Base-by-base conservation (phyloP, 2,797 vertebrate species). In the Cossypha polioptera region DNA sequence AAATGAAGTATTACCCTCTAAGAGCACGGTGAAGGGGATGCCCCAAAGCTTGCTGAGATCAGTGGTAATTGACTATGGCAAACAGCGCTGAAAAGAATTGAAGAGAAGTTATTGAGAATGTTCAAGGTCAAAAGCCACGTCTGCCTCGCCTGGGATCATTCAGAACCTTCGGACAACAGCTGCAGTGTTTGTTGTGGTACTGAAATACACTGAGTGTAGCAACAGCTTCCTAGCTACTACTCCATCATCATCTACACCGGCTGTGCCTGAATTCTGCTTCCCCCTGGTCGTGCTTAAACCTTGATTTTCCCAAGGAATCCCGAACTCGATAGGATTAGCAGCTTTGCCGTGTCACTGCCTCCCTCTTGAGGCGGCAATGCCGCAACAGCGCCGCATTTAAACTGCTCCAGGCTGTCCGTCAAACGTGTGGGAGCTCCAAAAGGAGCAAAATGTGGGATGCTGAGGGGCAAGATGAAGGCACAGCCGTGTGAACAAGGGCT, bases 251-350 rank as follows among this genome's bases (percentile, higher is more conserved):
- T 5, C 54, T 10, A 2, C 22, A 21, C 31, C 20, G 28, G 13
- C n/a, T 6, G 40, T 15, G 62, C 62, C 68, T 35, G 17, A 72
- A 61, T 69, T 58, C 77, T 40, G 71, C 58, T 54, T n/a, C 38
- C n/a, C 18, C 16, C 10, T 4, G 24, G 31, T 7, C 9, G 29
- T 11, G 22, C 13, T 42, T 2, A 29, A 43, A n/a, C 35, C 12
- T 73, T 66, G 22, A 2, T 69, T 85, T 90, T 55, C 68, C 55
- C 40, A 3, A 21, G 47, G 29, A 75, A 76, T 18, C 12, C 16
- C 19, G 18, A 25, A 15, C 2, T 33, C 5, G 2, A 4, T 0
- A 3, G 58, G 17, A 51, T 17, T 0, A 6, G 40, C 21, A 14
- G 42, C 33, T 58, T 19, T 0, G 3, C 28, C 11, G 9, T 2